Base-by-base conservation (phyloP, 2,797 vertebrate species). In the Catharus ustulatus region DNA sequence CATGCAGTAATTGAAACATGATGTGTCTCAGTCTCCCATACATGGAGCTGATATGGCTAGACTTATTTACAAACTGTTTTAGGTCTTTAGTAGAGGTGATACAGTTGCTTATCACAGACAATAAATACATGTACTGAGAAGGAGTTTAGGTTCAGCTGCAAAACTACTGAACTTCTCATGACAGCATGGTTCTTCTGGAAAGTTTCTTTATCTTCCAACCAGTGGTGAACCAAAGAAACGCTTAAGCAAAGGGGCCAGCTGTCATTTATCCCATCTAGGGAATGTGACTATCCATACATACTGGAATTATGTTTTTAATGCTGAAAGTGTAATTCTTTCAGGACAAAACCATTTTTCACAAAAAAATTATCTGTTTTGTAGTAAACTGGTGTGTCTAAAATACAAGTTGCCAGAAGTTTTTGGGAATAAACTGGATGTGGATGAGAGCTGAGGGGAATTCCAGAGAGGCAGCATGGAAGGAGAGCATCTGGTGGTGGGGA, bases 391-490 rank as follows among this genome's bases (percentile, higher is more conserved):
- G n/a, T 16, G 45, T 91, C 63, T 81, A 46, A 83, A 76, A 67
- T 13, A 9, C 61, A 71, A 45, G 36, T n/a, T 84, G 40, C 46
- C 46, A 62, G 43, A 46, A 66, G 46, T 9, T 67, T 51, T 68
- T 14, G 7, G 51, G 66, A 73, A 45, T 1, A 6, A 85, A 26
- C 21, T 81, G 63, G 45, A 34, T 38, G 29, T 2, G 1, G 77
- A 49, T 3, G 30, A 54, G 8, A 42, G 22, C 15, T 61, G 68
- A 82, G 61, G 57, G 20, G 42, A 89, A 59, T 38, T 29, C 45
- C 0, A 0, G 85, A 82, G 43, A 64, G 20, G n/a, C n/a, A 61
- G 18, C 1, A 1, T 0, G 3, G 54, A 62, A 57, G 57, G 23
- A 73, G 16, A 90, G 13, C 9, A 55, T 68, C 46, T 86, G 55